These are phyloP conservation scores for Aegithalos caudatus DNA, from an alignment of 2,113 vertebrate genomes.

Conservation along the genomic window DNA sequence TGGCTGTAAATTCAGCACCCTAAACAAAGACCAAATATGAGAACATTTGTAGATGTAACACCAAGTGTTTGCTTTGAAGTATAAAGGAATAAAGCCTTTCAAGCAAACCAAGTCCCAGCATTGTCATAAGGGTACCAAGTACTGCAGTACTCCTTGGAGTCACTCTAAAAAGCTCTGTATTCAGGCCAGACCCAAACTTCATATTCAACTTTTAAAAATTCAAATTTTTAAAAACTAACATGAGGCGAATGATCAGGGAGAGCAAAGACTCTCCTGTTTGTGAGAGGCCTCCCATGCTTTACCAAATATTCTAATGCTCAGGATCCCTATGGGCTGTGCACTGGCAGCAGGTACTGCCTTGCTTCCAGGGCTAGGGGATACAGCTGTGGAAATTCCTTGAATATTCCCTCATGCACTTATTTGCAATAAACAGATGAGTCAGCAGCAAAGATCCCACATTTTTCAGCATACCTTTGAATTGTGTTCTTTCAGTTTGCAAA, in stretches of 20 bases:
- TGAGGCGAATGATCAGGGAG: neutral
- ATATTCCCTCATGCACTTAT: neutral
- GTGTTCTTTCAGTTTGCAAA: neutral
- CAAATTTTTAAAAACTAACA: neutral
- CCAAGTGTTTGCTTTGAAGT: neutral
- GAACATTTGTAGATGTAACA: neutral
- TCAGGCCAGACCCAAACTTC: neutral
- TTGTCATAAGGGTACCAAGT: neutral
- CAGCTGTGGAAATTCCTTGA: neutral
- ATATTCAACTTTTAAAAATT: no score
- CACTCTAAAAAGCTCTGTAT: neutral
- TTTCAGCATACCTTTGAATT: neutral
- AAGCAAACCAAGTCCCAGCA: neutral
- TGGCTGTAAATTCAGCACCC: neutral
- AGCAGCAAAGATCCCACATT: neutral
- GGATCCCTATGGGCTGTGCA: fast-evolving
- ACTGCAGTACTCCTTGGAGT: neutral
- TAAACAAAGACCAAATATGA: neutral
- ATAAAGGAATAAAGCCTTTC: neutral
- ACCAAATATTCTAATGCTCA: neutral
- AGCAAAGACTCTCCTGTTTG: neutral
- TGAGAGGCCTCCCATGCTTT: neutral
- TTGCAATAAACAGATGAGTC: neutral
- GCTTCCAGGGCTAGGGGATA: neutral
- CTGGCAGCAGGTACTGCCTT: neutral